Percentiles rank a stretch among this genome's conserved stretches.
These are phyloP conservation scores for Pseudococcus viburni DNA, from an alignment of 2,888 invertebrate species.

Conservation along the genomic window DNA sequence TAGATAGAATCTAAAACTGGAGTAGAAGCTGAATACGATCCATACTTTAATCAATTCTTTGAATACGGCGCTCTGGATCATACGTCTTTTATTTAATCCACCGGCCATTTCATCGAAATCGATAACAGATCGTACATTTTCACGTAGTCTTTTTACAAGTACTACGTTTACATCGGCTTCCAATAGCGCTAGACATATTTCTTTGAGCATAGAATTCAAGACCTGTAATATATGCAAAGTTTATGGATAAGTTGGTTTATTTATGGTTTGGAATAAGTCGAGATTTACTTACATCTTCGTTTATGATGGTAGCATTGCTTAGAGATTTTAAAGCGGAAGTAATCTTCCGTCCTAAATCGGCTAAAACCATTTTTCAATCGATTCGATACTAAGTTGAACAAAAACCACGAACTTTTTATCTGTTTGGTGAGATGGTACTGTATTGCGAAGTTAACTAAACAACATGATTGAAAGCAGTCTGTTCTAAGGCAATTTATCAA, in stretches of 20 bases:
- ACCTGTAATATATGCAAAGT: constrained; percentile 77
- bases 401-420: not conserved
- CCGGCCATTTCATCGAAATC: constrained; percentile 99
- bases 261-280: not conserved
- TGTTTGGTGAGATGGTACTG: not conserved
- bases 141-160: constrained; percentile 93
- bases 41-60: constrained; percentile 95
- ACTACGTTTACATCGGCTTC: constrained; percentile 98
- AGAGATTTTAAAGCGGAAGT: constrained; percentile 97
- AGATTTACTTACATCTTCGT: constrained; percentile 86
- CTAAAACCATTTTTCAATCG: constrained; percentile 89
- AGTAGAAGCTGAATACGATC: not conserved
- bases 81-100: constrained; percentile 96
- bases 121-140: constrained; percentile 97
- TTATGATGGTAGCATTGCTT: constrained; percentile 98
- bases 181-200: constrained; percentile 95
- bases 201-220: constrained; percentile 98
- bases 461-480: not conserved
- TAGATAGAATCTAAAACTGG: not conserved
- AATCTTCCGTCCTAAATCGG: constrained; percentile 99
- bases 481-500: not conserved
- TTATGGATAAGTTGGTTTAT: constrained; percentile 69
- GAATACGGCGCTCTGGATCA: constrained; percentile 99
- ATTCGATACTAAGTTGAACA: not conserved
- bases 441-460: not conserved